Conservation (phyloP, 2,113 vertebrate species). For the Chamaea fasciata region DNA sequence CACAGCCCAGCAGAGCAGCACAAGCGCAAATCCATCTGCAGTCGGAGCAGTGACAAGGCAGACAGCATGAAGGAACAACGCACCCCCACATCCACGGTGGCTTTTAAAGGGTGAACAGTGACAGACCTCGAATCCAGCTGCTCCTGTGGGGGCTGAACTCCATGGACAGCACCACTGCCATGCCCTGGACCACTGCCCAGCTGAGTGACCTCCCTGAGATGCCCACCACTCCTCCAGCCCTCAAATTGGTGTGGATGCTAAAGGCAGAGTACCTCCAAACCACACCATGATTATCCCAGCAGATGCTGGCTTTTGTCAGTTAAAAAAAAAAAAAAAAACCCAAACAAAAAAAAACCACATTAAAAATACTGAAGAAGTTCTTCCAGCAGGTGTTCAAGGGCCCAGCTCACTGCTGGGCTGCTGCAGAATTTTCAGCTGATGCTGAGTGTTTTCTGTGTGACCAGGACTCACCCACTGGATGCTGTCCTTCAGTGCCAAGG, state of each 20-base stretch:
- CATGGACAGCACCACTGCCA: fast-evolving
- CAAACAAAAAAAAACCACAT: too few relatives aligned
- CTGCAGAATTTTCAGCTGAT: not conserved
- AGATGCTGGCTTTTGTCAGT: not conserved
- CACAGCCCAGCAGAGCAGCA: not conserved
- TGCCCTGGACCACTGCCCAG: not conserved
- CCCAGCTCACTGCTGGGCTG: not conserved
- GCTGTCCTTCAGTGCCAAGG: not conserved
- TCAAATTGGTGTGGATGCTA: fast-evolving
- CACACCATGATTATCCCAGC: not conserved
- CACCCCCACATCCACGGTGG: fast-evolving
- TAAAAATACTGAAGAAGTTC: not conserved
- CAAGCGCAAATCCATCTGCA: fast-evolving
- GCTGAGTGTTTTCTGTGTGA: not conserved
- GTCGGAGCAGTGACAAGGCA: fast-evolving
- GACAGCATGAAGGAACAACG: not conserved
- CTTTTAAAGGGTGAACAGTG: fast-evolving
- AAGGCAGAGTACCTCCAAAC: not conserved
- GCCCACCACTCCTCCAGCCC: not conserved
- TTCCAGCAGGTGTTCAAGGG: not conserved
- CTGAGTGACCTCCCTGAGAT: not conserved
- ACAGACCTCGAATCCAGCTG: not conserved
- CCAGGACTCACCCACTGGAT: not conserved
- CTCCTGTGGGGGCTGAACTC: not conserved
- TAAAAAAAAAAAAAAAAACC: not conserved